Evolutionary conservation across 2,797 vertebrate species (phyloP), one percentile per base, ranked within the genome.

Genomic region (Dendrocincla tyrannina): DNA sequence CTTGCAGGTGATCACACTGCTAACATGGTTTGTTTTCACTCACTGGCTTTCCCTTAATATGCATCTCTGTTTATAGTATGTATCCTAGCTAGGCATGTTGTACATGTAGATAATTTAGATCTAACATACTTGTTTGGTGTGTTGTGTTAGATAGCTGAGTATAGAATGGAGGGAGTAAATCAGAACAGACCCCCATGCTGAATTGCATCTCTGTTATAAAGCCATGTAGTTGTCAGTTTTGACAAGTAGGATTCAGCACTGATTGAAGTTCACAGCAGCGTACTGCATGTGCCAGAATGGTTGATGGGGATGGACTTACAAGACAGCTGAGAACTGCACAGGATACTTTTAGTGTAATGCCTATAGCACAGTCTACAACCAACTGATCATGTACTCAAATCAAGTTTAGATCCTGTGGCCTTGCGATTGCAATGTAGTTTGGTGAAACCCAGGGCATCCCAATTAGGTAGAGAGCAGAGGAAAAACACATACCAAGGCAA

Each of bases 1-100:
- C 88, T 78, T 95, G 90, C 91, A 67, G 73, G 67, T 96, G 85
- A 93, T 95, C 89, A 75, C 55, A 37, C 56, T 82, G 17, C 44
- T 53, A 17, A 47, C 28, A 23, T 42, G 32, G 12, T 91, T 91
- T 22, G 3, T 46, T 91, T 76, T 35, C 24, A 63, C 24, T 67
- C 10, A 44, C 18, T 33, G 82, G 4, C 32, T 85, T 79, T 82
- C 35, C 33, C 27, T 72, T 91, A 62, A 35, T 39, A 17, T 37
- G 8, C 23, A 78, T 27, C 24, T 64, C 13, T 73, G 41, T 56
- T 58, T 41, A 27, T 23, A 49, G 14, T 39, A n/a, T n/a, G 63
- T 77, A 19, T 50, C 52, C 25, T 78, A 18, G 50, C 25, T 78
- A 18, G 50, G 15, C 17, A 8, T 39, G 12, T 35, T 80, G 37